Evolutionary conservation across 2,797 vertebrate species (phyloP).

Genomic region (Lepilemur septentrionalis): DNA sequence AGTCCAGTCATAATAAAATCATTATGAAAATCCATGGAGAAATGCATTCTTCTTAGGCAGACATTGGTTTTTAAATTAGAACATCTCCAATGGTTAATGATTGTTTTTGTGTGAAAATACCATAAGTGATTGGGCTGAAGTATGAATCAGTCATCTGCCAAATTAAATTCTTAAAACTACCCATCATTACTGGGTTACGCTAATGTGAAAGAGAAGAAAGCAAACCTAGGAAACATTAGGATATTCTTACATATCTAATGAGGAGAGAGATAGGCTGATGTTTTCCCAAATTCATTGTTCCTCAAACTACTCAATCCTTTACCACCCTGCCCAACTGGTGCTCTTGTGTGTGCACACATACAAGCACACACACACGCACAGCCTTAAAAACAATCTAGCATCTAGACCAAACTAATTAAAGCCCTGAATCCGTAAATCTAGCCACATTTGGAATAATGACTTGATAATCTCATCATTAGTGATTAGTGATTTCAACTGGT

Average conservation of each 20-base stretch:
- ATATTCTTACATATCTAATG: background rate
- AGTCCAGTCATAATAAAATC: conserved; percentile 66
- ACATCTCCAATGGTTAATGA: conserved; percentile 63
- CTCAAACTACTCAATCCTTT: background rate
- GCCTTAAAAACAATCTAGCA: background rate
- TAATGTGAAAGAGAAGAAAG: conserved; percentile 45
- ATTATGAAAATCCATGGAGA: conserved; percentile 67
- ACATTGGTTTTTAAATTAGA: conserved; percentile 63
- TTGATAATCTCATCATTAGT: background rate
- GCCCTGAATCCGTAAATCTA: background rate
- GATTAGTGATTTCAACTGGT: background rate
- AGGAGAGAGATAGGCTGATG: background rate
- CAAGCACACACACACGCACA: background rate
- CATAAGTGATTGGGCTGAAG: conserved; percentile 59
- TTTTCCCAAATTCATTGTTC: background rate
- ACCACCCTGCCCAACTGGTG: background rate
- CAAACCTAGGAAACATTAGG: conserved; percentile 31
- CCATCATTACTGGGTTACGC: conserved; percentile 3
- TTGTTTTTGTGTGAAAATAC: conserved; percentile 70
- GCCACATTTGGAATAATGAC: background rate
- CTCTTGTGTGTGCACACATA: rapidly evolving
- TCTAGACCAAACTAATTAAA: background rate
- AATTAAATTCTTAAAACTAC: conserved; percentile 54
- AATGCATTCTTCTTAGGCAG: conserved; percentile 48
- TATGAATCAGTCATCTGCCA: conserved; percentile 65